These are phyloP conservation scores for Drosophila punjabiensis DNA, from an alignment of 1,140 invertebrate species.

Conservation along the genomic window DNA sequence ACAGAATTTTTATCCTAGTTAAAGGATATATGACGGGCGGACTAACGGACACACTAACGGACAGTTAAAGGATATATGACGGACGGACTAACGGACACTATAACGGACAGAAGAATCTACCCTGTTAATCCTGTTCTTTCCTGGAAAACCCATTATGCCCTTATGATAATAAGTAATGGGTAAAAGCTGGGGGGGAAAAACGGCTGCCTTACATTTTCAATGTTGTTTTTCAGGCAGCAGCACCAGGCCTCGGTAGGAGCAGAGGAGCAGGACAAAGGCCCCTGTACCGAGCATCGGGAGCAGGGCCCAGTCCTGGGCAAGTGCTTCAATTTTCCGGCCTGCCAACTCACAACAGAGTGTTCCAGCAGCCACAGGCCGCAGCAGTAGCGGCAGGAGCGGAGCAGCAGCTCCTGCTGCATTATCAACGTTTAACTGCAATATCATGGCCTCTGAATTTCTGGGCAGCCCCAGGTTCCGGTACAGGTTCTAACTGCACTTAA, in stretches of 20 bases:
- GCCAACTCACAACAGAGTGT: constrained; percentile 61
- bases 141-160: neutral
- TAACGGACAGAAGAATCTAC: neutral
- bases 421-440: constrained; percentile 79
- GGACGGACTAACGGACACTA: too few species aligned
- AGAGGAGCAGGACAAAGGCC: constrained; percentile 44
- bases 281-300: constrained; percentile 14
- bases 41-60: too few species aligned
- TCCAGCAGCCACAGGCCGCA: constrained; percentile 27
- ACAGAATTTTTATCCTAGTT: too few species aligned
- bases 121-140: too few species aligned
- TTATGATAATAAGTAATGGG: neutral
- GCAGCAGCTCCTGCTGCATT: constrained; percentile 59
- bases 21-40: too few species aligned
- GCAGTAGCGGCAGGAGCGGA: neutral
- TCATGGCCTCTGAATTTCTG: constrained; percentile 50
- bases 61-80: too few species aligned
- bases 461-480: neutral
- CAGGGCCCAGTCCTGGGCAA: constrained; percentile 48
- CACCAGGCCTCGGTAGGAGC: neutral
- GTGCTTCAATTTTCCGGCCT: constrained; percentile 79
- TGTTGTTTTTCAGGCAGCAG: constrained; percentile 51
- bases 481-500: constrained; percentile 66
- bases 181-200: constrained; percentile 12
- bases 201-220: constrained; percentile 59